A percentile compares a stretch with the other conserved stretches of the same genome.
Evolutionary conservation across 2,888 invertebrate genomes (phyloP).

Genomic region (Protonemura montana): DNA sequence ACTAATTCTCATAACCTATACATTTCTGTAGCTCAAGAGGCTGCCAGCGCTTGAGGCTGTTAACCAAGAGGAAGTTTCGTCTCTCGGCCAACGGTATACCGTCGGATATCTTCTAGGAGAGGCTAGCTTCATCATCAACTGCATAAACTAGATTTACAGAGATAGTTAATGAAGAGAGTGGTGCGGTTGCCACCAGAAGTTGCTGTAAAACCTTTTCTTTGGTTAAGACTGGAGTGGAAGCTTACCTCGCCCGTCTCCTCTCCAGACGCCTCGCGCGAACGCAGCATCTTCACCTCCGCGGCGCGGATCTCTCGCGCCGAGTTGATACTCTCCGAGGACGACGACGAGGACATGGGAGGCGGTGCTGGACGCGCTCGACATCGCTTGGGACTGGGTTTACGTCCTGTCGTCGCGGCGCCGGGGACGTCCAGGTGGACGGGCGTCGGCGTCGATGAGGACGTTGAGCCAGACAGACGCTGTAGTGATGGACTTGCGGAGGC

Average conservation of each 20-base stretch:
- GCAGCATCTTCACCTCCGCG: constrained; percentile 51
- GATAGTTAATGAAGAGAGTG: no score
- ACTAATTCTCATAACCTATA: no score
- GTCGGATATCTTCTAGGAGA: no score
- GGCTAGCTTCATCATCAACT: no score
- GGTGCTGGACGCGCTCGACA: constrained; percentile 62
- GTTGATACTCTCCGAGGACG: constrained; percentile 68
- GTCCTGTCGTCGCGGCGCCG: constrained; percentile 50
- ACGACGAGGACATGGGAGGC: constrained; percentile 62
- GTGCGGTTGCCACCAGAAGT: no score
- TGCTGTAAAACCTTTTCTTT: no score
- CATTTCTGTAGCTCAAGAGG: no score
- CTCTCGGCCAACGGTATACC: no score
- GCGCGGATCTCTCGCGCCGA: constrained; percentile 56
- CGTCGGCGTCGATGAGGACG: constrained; percentile 53
- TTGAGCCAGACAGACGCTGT: constrained; percentile 50
- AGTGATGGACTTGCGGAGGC: constrained; percentile 33
- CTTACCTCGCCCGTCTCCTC: constrained; percentile 64
- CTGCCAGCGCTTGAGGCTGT: no score
- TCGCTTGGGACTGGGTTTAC: constrained; percentile 67
- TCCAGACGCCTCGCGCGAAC: constrained; percentile 59
- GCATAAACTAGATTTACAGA: no score
- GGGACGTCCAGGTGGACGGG: constrained; percentile 65
- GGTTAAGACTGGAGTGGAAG: no score
- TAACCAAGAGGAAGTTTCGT: no score